A percentile compares a stretch with the other conserved stretches of the same genome.
phyloP scores from a whole-genome alignment of 2,113 vertebrate species.

The Alces alces region DNA sequence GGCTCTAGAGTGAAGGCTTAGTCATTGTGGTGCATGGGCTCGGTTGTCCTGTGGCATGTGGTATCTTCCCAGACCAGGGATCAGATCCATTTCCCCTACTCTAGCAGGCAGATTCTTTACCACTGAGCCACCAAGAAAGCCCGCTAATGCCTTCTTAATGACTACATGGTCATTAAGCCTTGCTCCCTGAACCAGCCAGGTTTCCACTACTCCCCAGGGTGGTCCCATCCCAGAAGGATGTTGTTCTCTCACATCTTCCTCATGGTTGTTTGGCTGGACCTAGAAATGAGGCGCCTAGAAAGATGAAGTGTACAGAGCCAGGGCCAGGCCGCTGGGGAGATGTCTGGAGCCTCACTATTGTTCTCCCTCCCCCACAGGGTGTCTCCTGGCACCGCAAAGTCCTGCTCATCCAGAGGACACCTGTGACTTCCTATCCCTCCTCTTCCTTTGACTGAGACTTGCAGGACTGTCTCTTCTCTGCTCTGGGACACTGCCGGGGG shows the following conservation, averaged over 20 bases:
- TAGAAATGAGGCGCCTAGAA: not conserved
- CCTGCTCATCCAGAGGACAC: not conserved
- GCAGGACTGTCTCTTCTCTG: not conserved
- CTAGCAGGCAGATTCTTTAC: not conserved
- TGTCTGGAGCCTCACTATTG: not conserved
- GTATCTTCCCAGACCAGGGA: not conserved
- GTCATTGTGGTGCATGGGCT: not conserved
- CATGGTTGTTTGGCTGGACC: not conserved
- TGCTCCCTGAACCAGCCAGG: not conserved
- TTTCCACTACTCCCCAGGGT: fast-evolving
- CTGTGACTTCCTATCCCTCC: slow-evolving; percentile 1
- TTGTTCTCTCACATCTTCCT: not conserved
- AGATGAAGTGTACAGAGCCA: not conserved
- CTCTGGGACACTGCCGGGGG: not conserved
- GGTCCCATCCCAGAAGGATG: not conserved
- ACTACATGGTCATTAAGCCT: not conserved
- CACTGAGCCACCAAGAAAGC: not conserved
- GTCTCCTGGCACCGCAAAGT: not conserved
- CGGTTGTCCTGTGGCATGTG: not conserved
- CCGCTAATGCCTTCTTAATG: not conserved
- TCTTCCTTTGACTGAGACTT: not conserved
- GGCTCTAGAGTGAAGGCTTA: not conserved
- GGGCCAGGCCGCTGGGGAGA: not conserved
- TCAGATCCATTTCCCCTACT: not conserved
- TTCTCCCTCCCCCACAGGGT: fast-evolving